These are phyloP conservation scores for Carpatolechia fugitivella DNA, from an alignment of 2,888 invertebrate species.

Conservation along the genomic window DNA sequence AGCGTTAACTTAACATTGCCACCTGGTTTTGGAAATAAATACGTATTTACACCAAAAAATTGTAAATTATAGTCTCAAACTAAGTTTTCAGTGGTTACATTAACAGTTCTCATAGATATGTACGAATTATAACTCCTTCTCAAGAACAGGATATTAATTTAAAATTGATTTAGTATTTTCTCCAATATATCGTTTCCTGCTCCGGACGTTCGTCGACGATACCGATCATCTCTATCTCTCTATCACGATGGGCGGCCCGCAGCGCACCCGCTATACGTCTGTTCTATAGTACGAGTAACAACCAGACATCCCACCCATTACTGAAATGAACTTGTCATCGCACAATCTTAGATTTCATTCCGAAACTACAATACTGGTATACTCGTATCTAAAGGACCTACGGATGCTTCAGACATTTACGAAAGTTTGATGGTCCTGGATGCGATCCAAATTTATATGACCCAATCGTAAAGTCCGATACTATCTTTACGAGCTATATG, in stretches of 20 bases:
- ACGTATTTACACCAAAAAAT: too few species aligned
- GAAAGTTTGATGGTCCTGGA: background rate
- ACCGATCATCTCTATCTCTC: slow-evolving; percentile 40
- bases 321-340: background rate
- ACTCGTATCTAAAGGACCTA: background rate
- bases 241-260: slow-evolving; percentile 58
- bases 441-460: background rate
- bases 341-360: background rate
- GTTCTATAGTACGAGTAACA: too few species aligned
- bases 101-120: too few species aligned
- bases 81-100: too few species aligned
- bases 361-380: slow-evolving; percentile 3
- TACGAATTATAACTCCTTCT: too few species aligned
- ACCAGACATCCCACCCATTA: slow-evolving; percentile 1
- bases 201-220: slow-evolving; percentile 28
- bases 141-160: background rate
- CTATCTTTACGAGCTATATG: background rate
- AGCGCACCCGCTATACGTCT: too few species aligned
- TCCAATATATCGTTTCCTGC: slow-evolving; percentile 14
- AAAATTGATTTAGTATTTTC: background rate
- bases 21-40: too few species aligned
- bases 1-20: too few species aligned
- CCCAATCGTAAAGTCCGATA: background rate
- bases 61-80: too few species aligned
- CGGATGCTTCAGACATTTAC: background rate